These are phyloP conservation scores for Hololepta plana DNA, from an alignment of 2,888 invertebrate species.

Conservation along the genomic window DNA sequence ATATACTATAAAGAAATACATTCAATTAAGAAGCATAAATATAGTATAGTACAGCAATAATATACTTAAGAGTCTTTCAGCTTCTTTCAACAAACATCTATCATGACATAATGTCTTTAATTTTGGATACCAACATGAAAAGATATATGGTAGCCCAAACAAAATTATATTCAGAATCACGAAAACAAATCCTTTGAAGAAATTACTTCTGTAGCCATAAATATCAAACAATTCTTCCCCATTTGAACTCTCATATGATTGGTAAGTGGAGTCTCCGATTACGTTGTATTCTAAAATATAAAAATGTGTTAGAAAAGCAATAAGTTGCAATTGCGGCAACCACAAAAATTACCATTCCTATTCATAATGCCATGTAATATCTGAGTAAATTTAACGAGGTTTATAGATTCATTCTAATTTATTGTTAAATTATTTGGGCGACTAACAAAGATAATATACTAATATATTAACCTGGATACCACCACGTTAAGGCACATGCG, in stretches of 20 bases:
- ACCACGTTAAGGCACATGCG: too few species aligned
- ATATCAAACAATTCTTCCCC: conserved; percentile 29
- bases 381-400: too few species aligned
- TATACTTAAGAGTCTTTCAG: conserved; percentile 37
- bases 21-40: too few species aligned
- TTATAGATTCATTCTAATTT: too few species aligned
- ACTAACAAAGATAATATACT: too few species aligned
- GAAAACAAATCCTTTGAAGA: conserved; percentile 28
- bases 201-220: conserved; percentile 33
- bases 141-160: conserved; percentile 37
- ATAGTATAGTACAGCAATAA: conserved; percentile 6
- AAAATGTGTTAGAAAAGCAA: too few species aligned
- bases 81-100: conserved; percentile 35
- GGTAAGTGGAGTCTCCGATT: conserved; percentile 35
- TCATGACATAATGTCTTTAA: conserved; percentile 33
- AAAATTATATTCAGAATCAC: conserved; percentile 31
- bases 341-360: too few species aligned
- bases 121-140: conserved; percentile 36
- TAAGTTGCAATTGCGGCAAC: too few species aligned
- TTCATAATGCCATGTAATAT: too few species aligned
- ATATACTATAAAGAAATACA: conserved; percentile 22
- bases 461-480: too few species aligned
- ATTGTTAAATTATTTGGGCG: too few species aligned
- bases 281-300: conserved; percentile 34
- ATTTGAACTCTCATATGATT: conserved; percentile 29